phyloP scores from a whole-genome alignment of 1,140 invertebrate species.

The Antheraea pernyi region DNA sequence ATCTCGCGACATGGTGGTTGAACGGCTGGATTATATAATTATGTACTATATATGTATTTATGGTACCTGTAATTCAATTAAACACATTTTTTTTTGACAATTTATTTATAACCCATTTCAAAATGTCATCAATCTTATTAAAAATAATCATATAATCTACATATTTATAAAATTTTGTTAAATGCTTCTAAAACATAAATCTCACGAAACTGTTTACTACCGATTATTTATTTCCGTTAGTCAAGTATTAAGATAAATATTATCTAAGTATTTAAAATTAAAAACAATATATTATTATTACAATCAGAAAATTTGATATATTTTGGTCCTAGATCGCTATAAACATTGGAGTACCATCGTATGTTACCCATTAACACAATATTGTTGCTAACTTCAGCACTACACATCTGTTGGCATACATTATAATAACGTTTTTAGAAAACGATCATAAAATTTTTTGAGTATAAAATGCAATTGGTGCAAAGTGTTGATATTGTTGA shows the following conservation, averaged over 20 bases:
- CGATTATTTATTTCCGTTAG: conserved; percentile 53
- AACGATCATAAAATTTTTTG: too few species aligned
- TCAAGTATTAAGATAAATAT: conserved; percentile 65
- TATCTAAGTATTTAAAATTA: conserved; percentile 69
- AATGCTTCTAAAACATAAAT: conserved; percentile 75
- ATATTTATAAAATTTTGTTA: conserved; percentile 70
- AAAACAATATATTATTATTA: conserved; percentile 62
- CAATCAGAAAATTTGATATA: conserved; percentile 59
- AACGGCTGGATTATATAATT: neutral
- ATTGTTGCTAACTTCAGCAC: neutral
- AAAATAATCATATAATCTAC: conserved; percentile 76
- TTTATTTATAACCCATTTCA: conserved; percentile 71
- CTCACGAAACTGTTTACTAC: conserved; percentile 58
- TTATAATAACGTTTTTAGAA: neutral
- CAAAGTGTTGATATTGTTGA: too few species aligned
- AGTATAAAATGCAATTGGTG: too few species aligned
- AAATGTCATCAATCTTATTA: conserved; percentile 70
- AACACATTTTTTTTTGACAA: conserved; percentile 27
- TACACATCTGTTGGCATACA: conserved; percentile 10
- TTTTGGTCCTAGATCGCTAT: conserved; percentile 67
- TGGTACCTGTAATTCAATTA: neutral
- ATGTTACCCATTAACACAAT: conserved; percentile 22
- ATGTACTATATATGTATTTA: neutral
- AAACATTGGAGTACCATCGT: conserved; percentile 35
- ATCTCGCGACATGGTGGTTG: too few species aligned